Percentiles rank a stretch among this genome's conserved stretches.
phyloP scores from a whole-genome alignment of 1,140 invertebrate species.

The Brachionus asplanchnoidis region DNA sequence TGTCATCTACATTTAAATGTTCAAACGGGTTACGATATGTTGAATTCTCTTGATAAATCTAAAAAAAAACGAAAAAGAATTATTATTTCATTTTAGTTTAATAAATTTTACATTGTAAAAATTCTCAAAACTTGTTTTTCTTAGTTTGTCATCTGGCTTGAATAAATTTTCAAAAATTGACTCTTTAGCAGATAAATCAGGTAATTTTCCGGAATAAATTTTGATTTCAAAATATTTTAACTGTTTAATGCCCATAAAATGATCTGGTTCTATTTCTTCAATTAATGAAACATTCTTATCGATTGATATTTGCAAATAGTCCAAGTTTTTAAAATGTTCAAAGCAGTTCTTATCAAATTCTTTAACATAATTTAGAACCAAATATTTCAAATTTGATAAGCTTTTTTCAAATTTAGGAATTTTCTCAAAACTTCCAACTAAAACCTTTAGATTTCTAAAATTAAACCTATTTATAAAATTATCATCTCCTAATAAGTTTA shows the following conservation, averaged over 20 bases:
- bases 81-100: neutral
- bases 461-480: neutral
- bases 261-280: neutral
- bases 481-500: neutral
- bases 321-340: neutral
- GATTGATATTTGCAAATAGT: neutral
- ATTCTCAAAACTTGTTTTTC: neutral
- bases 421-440: neutral
- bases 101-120: neutral
- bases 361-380: neutral
- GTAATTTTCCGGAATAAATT: neutral
- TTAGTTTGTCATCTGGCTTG: neutral
- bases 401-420: neutral
- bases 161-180: neutral
- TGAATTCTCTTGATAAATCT: neutral
- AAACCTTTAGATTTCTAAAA: neutral
- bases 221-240: neutral
- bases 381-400: neutral
- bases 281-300: neutral
- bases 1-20: neutral
- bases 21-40: neutral
- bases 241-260: neutral
- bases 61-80: neutral
- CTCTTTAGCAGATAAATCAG: neutral
- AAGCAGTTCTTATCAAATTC: neutral